Base-by-base conservation (phyloP, 92 coral and sea anemone genomes). In the Montipora capitata region DNA sequence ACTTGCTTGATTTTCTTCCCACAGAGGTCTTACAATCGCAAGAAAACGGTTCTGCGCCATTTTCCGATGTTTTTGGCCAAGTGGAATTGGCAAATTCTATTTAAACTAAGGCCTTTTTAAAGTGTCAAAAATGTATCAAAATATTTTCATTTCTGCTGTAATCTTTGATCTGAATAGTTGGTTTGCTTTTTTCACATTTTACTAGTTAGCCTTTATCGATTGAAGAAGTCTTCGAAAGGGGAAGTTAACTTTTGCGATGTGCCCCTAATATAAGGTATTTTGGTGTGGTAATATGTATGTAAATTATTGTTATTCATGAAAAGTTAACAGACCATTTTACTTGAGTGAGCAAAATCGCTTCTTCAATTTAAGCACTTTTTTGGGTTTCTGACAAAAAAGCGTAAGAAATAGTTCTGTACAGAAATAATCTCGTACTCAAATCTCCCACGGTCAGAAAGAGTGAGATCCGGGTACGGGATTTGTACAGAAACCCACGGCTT, bases 11-110 rank as follows among this genome's bases (percentile, higher is more conserved):
- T 43, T 83, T 83, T 43, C 57, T 83, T 4, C 87, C 72, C 14
- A 20, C 79, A 7, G 80, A 83, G 61, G 59, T 79, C 2, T 41
- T 82, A 27, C 78, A 82, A 8, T 82, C 79, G 2, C 80, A 83
- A 17, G 87, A 54, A 17, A 72, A 70, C 27, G 79, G 59, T 0
- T 83, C 87, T 1, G 87, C 61, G 35, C 72, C 80, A 2, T 43
- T 83, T 11, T 72, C 87, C 2, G 87, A 72, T 44, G 62, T 42
- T 43, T 83, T 58, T 56, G 87, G 87, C 57, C 87, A 83, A 43
- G 71, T 83, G 40, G 87, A 83, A 44, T 43, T 48, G 38, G 87
- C 87, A 4, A 83, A 83, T 62, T 83, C 87, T 52, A 69, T 81
- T 51, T 81, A 54, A 67, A 54, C 10, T 8, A 9, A 52, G 10